Conservation (phyloP, 2,113 vertebrate species). For the Theristicus caerulescens region DNA sequence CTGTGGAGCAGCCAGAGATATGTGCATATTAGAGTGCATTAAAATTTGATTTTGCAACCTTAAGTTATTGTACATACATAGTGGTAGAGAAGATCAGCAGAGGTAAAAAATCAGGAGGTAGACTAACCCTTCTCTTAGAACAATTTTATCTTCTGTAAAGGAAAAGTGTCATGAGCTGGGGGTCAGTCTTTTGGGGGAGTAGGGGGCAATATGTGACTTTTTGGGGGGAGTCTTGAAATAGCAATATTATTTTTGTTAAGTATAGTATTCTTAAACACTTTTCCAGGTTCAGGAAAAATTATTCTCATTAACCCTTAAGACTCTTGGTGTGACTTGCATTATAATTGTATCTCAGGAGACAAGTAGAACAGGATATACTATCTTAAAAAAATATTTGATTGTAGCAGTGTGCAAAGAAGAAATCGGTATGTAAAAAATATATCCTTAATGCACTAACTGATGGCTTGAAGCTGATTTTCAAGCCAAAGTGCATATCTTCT, state of each 20-base stretch:
- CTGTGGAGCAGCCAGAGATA: background rate
- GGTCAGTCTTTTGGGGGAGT: background rate
- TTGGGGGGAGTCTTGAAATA: background rate
- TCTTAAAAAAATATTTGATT: background rate
- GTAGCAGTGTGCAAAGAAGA: background rate
- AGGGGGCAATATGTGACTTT: background rate
- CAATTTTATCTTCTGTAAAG: background rate
- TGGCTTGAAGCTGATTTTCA: background rate
- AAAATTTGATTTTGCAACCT: constrained; percentile 8
- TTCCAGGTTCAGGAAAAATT: background rate
- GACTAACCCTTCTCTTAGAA: background rate
- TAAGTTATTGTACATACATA: background rate
- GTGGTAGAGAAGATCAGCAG: background rate
- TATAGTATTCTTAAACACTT: background rate
- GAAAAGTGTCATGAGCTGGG: background rate
- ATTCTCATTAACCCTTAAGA: background rate
- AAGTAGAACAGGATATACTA: background rate
- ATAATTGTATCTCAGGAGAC: background rate
- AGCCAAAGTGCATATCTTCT: background rate
- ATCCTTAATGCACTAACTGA: background rate
- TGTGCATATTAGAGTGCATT: background rate
- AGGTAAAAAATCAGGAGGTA: background rate
- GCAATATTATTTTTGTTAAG: background rate
- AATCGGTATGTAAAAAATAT: background rate
- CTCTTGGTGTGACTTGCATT: background rate